Conservation (phyloP, 2,797 vertebrate genomes). For the Pampus argenteus region DNA sequence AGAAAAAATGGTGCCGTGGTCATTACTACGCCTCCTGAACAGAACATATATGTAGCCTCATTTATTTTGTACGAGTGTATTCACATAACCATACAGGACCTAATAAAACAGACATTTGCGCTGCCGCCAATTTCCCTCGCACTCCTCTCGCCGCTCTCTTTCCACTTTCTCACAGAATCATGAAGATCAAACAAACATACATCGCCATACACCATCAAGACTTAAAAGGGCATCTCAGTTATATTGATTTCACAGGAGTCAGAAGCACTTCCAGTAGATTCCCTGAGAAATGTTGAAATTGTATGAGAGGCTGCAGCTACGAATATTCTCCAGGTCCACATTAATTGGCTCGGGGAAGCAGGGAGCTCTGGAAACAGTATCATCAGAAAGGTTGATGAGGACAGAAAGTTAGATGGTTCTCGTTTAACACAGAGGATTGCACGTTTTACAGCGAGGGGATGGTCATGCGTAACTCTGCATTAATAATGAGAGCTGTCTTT, state of each 20-base stretch:
- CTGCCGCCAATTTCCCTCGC: conserved; percentile 56
- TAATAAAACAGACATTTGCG: conserved; percentile 59
- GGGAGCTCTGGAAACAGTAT: conserved; percentile 73
- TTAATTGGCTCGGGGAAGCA: conserved; percentile 85
- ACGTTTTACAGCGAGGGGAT: conserved; percentile 62
- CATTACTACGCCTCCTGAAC: conserved; percentile 70
- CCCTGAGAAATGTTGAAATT: conserved; percentile 74
- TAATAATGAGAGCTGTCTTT: conserved; percentile 80
- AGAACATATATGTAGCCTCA: conserved; percentile 66
- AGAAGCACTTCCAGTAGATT: conserved; percentile 76
- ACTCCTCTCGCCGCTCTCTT: conserved; percentile 34
- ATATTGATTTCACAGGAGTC: conserved; percentile 83
- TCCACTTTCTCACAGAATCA: conserved; percentile 60
- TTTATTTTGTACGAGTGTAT: conserved; percentile 61
- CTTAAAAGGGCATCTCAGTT: conserved; percentile 83
- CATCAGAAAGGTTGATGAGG: conserved; percentile 84
- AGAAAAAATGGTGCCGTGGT: conserved; percentile 71
- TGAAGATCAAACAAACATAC: conserved; percentile 78
- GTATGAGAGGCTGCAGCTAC: conserved; percentile 70
- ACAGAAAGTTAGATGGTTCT: conserved; percentile 80
- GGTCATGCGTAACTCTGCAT: conserved; percentile 62
- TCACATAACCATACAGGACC: conserved; percentile 48
- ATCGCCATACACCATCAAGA: conserved; percentile 65
- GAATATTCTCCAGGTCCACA: conserved; percentile 79
- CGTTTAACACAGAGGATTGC: conserved; percentile 77